A percentile compares a stretch with the other conserved stretches of the same genome.
phyloP scores from a whole-genome alignment of 2,888 invertebrate species.

The Trichogramma dendrolimi region DNA sequence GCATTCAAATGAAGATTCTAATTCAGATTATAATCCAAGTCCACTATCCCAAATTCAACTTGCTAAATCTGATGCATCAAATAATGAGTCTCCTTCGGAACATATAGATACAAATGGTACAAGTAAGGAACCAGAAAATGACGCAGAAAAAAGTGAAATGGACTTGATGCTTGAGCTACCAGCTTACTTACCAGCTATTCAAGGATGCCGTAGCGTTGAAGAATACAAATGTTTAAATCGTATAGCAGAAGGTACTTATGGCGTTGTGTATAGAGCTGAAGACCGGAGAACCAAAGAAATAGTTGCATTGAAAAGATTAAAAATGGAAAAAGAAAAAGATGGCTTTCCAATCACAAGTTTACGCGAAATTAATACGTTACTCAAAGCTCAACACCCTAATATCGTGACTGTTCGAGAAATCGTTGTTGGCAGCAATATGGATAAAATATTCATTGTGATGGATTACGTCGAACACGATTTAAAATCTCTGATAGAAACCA shows the following conservation, averaged over 20 bases:
- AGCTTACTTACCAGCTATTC: slow-evolving; percentile 79
- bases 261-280: slow-evolving; percentile 93
- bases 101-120: slow-evolving; percentile 45
- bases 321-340: slow-evolving; percentile 99
- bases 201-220: slow-evolving; percentile 93
- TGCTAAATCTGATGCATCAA: slow-evolving; percentile 53
- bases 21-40: slow-evolving; percentile 54
- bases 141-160: slow-evolving; percentile 39
- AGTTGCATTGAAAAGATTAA: slow-evolving; percentile 93
- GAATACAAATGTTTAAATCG: slow-evolving; percentile 97
- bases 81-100: slow-evolving; percentile 46
- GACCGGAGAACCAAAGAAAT: slow-evolving; percentile 97
- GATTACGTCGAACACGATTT: slow-evolving; percentile 99
- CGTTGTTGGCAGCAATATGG: slow-evolving; percentile 99
- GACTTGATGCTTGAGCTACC: slow-evolving; percentile 58
- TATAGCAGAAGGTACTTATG: slow-evolving; percentile 99
- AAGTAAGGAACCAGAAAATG: slow-evolving; percentile 13
- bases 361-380: slow-evolving; percentile 93
- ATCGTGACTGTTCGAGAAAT: slow-evolving; percentile 98
- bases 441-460: slow-evolving; percentile 97
- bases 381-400: slow-evolving; percentile 89
- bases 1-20: slow-evolving; percentile 45
- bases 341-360: slow-evolving; percentile 98
- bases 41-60: slow-evolving; percentile 56
- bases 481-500: slow-evolving; percentile 96